These are phyloP conservation scores for Liasis olivaceus DNA, from an alignment of 2,797 vertebrate genomes.

Conservation along the genomic window DNA sequence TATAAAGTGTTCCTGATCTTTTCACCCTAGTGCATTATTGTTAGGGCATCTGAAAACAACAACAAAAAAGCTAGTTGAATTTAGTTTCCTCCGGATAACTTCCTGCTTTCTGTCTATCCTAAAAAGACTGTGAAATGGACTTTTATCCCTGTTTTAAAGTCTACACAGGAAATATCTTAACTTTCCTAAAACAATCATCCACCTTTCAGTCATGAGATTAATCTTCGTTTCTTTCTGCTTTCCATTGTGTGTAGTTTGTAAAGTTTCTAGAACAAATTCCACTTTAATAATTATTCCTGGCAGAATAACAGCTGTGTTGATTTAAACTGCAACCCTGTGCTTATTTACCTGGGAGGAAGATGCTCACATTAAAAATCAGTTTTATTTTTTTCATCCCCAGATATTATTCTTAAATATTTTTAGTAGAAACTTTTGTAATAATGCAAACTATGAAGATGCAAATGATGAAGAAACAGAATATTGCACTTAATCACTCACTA, in stretches of 20 bases:
- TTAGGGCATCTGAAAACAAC: conserved; percentile 77
- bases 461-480: neutral
- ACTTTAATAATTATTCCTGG: conserved; percentile 27
- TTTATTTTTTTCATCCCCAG: conserved; percentile 2
- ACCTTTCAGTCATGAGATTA: conserved; percentile 7
- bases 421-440: conserved; percentile 13
- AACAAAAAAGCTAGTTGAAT: conserved; percentile 68
- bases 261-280: conserved; percentile 29
- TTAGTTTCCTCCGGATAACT: conserved; percentile 68
- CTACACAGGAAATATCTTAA: conserved; percentile 57
- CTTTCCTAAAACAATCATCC: conserved; percentile 23
- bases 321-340: neutral
- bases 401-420: conserved; percentile 1
- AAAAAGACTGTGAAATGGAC: conserved; percentile 71
- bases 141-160: conserved; percentile 68
- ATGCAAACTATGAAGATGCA: neutral
- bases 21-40: conserved; percentile 83
- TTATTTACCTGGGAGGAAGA: neutral
- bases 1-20: conserved; percentile 85
- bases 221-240: conserved; percentile 37
- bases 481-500: neutral
- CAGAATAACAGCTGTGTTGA: neutral
- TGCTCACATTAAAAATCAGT: conserved; percentile 18
- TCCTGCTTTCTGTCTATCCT: conserved; percentile 71
- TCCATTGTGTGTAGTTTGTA: conserved; percentile 4